Percentiles rank a stretch among this genome's conserved stretches.
These are phyloP conservation scores for Habroteleia sp. DNA, from an alignment of 2,888 invertebrate genomes.

Conservation along the genomic window DNA sequence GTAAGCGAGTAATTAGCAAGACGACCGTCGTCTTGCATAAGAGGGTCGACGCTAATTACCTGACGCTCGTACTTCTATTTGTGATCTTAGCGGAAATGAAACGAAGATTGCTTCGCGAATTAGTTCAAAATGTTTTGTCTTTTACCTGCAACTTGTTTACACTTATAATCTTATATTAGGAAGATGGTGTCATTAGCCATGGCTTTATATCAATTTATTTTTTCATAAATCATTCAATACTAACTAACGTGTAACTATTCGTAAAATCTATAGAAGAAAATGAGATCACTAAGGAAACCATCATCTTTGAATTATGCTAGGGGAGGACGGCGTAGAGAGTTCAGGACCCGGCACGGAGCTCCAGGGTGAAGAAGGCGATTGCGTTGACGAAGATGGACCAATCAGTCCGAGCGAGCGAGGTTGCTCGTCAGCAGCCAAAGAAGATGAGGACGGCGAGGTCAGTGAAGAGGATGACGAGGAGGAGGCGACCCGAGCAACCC, in stretches of 20 bases:
- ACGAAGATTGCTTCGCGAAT: constrained; percentile 62
- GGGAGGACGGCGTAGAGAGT: constrained; percentile 82
- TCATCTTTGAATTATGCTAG: too few species aligned
- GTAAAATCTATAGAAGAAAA: too few species aligned
- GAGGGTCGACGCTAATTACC: constrained; percentile 64
- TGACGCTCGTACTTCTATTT: constrained; percentile 49
- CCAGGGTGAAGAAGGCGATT: constrained; percentile 84
- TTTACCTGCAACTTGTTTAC: constrained; percentile 33
- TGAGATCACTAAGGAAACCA: too few species aligned
- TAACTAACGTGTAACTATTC: too few species aligned
- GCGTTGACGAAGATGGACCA: constrained; percentile 84
- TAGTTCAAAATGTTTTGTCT: constrained; percentile 54
- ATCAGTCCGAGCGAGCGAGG: constrained; percentile 81
- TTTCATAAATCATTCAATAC: constrained; percentile 40
- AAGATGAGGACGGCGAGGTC: constrained; percentile 82
- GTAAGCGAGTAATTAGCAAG: constrained; percentile 64
- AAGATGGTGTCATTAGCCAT: not conserved
- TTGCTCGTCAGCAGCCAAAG: constrained; percentile 80
- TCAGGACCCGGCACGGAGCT: constrained; percentile 79
- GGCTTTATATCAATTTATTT: not conserved
- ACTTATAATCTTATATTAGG: constrained; percentile 37
- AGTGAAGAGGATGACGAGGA: constrained; percentile 79
- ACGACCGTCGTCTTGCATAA: constrained; percentile 45
- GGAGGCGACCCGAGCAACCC: constrained; percentile 72
- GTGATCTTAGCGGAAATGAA: constrained; percentile 62